phyloP scores from a whole-genome alignment of 2,797 vertebrate genomes.

The Scomberomorus guttatus region DNA sequence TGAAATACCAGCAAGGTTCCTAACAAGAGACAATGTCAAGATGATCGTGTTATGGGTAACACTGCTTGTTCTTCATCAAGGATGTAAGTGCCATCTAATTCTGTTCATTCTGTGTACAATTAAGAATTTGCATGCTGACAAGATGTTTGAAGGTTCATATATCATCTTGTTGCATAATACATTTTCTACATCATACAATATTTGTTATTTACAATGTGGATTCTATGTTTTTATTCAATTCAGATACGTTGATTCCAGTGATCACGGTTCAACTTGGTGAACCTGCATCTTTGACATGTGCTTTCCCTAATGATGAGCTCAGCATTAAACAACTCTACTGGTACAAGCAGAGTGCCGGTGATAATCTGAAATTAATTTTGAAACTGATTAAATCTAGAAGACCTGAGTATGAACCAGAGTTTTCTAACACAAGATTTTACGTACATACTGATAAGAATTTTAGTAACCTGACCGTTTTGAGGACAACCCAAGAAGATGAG shows the following conservation, averaged over 20 bases:
- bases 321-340: background rate
- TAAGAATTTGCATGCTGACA: background rate
- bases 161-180: background rate
- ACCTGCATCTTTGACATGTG: constrained; percentile 25
- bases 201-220: background rate
- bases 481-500: constrained; percentile 23
- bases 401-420: rapidly evolving
- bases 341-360: constrained; percentile 40
- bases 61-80: constrained; percentile 19
- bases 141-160: background rate
- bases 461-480: constrained; percentile 19
- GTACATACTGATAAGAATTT: rapidly evolving
- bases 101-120: background rate
- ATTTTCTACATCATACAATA: background rate
- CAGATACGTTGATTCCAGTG: constrained; percentile 21
- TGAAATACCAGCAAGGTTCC: background rate
- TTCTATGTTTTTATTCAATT: background rate
- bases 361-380: background rate
- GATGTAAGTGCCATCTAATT: constrained; percentile 27
- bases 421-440: background rate
- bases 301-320: rapidly evolving
- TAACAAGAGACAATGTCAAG: constrained; percentile 1
- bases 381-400: rapidly evolving
- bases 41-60: constrained; percentile 44
- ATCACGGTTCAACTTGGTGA: constrained; percentile 27